phyloP scores from a whole-genome alignment of 2,888 invertebrate genomes.

The Microplitis manilae region DNA sequence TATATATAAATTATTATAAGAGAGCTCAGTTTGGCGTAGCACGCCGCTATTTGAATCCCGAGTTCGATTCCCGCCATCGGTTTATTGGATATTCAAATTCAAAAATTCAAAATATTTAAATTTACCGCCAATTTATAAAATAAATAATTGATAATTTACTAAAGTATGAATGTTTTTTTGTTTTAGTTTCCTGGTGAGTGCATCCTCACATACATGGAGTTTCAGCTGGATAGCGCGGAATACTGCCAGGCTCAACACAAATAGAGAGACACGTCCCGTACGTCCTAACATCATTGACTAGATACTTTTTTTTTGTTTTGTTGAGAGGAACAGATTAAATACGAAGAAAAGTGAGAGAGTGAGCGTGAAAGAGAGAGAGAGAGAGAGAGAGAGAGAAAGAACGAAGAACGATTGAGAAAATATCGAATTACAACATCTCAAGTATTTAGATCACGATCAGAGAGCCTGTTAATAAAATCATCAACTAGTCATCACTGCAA shows the following conservation, averaged over 20 bases:
- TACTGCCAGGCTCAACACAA: conserved; percentile 99
- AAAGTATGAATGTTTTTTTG: conserved; percentile 49
- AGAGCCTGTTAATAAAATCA: conserved; percentile 49
- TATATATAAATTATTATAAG: no score
- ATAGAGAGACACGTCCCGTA: conserved; percentile 76
- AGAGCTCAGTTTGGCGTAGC: no score
- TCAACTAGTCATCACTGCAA: conserved; percentile 66
- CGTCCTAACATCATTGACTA: conserved; percentile 51
- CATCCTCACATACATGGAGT: conserved; percentile 97
- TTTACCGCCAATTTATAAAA: not conserved
- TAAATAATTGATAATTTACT: not conserved
- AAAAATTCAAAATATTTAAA: not conserved
- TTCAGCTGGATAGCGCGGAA: conserved; percentile 98
- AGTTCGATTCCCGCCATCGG: not conserved
- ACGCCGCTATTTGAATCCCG: not conserved
- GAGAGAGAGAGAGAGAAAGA: conserved; percentile 24
- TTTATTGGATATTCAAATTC: not conserved
- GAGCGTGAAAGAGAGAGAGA: conserved; percentile 22
- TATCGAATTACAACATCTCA: conserved; percentile 23
- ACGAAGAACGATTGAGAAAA: conserved; percentile 17
- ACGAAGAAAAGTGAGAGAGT: conserved; percentile 30
- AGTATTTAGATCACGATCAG: conserved; percentile 21
- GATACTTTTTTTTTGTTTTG: conserved; percentile 45
- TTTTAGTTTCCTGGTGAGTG: conserved; percentile 89
- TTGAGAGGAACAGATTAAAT: conserved; percentile 2